Conservation (phyloP, 2,113 vertebrate genomes). For the Copsychus sechellarum region DNA sequence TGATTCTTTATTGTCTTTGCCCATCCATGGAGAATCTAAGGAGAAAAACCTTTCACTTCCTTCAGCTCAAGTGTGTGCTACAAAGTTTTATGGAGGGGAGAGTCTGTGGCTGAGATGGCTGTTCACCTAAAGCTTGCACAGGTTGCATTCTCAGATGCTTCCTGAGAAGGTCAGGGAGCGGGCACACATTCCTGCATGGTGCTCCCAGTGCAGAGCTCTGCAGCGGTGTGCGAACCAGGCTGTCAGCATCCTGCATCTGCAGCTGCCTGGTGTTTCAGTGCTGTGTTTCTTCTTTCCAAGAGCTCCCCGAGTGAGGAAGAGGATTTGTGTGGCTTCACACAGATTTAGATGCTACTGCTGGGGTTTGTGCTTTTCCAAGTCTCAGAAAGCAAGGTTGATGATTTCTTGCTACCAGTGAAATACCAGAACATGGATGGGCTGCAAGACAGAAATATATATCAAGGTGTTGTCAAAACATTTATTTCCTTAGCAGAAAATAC, state of each 20-base stretch:
- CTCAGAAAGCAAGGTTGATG: background rate
- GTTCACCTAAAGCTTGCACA: background rate
- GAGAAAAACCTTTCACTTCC: background rate
- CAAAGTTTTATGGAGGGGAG: background rate
- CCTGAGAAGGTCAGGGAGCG: accelerated
- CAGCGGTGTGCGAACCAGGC: accelerated
- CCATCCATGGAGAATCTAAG: background rate
- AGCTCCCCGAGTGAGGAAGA: background rate
- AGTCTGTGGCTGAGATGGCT: background rate
- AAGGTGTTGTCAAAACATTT: slow-evolving; percentile 13
- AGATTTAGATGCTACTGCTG: background rate
- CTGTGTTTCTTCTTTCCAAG: background rate
- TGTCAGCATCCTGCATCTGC: background rate
- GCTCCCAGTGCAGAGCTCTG: background rate
- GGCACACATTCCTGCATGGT: accelerated
- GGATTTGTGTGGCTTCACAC: background rate
- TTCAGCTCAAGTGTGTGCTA: background rate
- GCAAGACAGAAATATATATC: slow-evolving; percentile 25
- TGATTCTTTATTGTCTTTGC: background rate
- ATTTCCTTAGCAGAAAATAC: slow-evolving; percentile 52
- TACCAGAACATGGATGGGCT: background rate
- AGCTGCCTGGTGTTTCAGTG: background rate
- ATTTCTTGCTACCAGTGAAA: background rate
- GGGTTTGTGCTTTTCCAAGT: background rate
- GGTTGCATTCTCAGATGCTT: background rate